Base-by-base conservation (phyloP, 2,113 vertebrate species). In the Panthera tigris region DNA sequence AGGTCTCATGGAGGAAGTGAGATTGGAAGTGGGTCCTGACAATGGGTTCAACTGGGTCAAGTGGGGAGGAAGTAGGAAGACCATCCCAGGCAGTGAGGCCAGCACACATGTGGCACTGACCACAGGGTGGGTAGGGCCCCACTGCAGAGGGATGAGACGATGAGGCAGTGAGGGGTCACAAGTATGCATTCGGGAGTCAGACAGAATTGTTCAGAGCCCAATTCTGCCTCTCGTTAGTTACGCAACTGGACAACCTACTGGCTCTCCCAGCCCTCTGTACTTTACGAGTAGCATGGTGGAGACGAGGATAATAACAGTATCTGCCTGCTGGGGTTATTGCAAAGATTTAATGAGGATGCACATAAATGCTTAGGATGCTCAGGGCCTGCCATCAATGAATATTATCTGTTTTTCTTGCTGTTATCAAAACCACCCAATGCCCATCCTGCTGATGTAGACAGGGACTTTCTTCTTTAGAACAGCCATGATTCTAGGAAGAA, bases 11-110 rank as follows among this genome's bases (percentile, higher is more conserved):
- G 87, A 96, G 98, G 96, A 97, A 97, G 95, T 97, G 97, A 97
- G 94, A 97, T 80, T 87, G 66, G 69, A 79, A 63, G 12, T 80
- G 95, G 95, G 78, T 85, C 81, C 89, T 78, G 6, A 93, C 69
- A 36, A 57, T 11, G 52, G 66, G 95, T 97, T 98, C 97, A 97
- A 55, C 0, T 48, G 66, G 96, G 97, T 97, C 97, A 97, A 81
- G 52, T 13, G 69, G 89, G 94, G 95, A 97, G 96, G 98, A 98
- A 98, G 95, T 93, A 89, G 95, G 89, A 96, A 96, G 69, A 85
- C 33, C 39, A 71, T 57, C 94, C 61, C 19, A 36, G 85, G 88
- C 65, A 55, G 65, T 52, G 71, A 69, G 85, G 57, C 23, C 15
- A 27, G 83, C 79, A 69, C 63, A 36, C 6, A 29, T 0, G 5